phyloP scores from a whole-genome alignment of 2,797 vertebrate species.

The Alca torda region DNA sequence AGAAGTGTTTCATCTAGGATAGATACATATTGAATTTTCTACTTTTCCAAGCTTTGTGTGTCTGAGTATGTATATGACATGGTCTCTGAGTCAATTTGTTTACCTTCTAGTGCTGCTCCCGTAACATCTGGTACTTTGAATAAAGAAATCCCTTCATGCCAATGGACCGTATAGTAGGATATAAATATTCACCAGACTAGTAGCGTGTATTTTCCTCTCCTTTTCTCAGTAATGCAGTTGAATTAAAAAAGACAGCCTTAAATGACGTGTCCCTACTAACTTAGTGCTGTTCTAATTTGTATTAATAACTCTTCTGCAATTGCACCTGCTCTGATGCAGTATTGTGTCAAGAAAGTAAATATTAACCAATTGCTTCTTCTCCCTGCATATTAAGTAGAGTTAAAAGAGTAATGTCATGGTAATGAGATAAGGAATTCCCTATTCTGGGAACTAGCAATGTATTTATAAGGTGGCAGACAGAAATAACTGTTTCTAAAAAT shows the following conservation, averaged over 20 bases:
- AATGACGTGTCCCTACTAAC: neutral
- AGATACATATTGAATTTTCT: neutral
- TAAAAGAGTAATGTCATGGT: constrained; percentile 33
- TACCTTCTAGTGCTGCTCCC: neutral
- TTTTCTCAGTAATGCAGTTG: constrained; percentile 23
- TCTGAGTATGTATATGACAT: neutral
- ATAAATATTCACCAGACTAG: neutral
- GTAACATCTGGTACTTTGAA: neutral
- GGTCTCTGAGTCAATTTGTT: constrained; percentile 10
- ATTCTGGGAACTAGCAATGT: neutral
- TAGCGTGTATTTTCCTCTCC: neutral
- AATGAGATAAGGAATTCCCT: constrained; percentile 33
- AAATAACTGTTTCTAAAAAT: constrained; percentile 16
- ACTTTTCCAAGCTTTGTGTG: neutral
- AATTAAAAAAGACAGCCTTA: constrained; percentile 52
- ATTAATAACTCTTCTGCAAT: constrained; percentile 69
- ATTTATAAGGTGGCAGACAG: constrained; percentile 15
- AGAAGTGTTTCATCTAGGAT: neutral
- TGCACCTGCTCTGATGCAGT: constrained; percentile 64
- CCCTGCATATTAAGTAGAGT: constrained; percentile 37
- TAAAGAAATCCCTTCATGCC: neutral
- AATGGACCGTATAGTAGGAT: neutral
- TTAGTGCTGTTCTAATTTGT: constrained; percentile 51
- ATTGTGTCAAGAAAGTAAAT: constrained; percentile 64
- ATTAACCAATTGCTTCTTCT: constrained; percentile 52